A percentile compares a stretch with the other conserved stretches of the same genome.
Conservation (phyloP, 2,888 invertebrate genomes). For the Dioctria linearis region DNA sequence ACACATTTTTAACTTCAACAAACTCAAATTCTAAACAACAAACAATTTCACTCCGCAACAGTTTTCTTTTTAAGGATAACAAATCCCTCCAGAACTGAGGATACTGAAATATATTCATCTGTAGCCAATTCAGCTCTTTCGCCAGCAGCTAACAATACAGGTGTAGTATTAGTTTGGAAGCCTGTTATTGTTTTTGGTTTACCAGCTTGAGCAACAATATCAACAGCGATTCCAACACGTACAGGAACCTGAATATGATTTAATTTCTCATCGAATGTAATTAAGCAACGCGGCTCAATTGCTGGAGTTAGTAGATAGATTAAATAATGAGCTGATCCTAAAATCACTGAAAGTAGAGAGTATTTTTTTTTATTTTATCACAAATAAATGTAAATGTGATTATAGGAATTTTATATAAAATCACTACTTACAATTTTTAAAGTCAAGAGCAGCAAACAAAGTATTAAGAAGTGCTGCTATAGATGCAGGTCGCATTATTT, state of each 20-base stretch:
- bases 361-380: background rate
- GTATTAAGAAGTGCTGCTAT: conserved; percentile 92
- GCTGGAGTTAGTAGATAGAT: conserved; percentile 94
- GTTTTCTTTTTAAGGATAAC: conserved; percentile 90
- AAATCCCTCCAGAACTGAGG: conserved; percentile 96
- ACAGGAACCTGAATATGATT: conserved; percentile 92
- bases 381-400: background rate
- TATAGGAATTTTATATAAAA: background rate
- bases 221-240: conserved; percentile 90
- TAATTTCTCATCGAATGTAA: conserved; percentile 93
- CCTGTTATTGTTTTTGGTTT: conserved; percentile 98
- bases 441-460: conserved; percentile 91
- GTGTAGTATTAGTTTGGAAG: conserved; percentile 97
- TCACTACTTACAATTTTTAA: conserved; percentile 86
- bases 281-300: conserved; percentile 97
- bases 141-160: conserved; percentile 93
- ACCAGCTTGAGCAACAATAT: conserved; percentile 97
- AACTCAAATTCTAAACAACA: too few species aligned
- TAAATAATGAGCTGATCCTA: conserved; percentile 93
- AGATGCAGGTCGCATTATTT: conserved; percentile 91
- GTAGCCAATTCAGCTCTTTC: conserved; percentile 96
- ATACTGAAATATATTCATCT: conserved; percentile 92
- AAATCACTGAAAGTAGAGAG: conserved; percentile 78
- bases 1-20: too few species aligned
- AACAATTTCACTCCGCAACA: conserved; percentile 4